Evolutionary conservation across 2,888 invertebrate genomes (phyloP).

Genomic region (Rhagonycha fulva): DNA sequence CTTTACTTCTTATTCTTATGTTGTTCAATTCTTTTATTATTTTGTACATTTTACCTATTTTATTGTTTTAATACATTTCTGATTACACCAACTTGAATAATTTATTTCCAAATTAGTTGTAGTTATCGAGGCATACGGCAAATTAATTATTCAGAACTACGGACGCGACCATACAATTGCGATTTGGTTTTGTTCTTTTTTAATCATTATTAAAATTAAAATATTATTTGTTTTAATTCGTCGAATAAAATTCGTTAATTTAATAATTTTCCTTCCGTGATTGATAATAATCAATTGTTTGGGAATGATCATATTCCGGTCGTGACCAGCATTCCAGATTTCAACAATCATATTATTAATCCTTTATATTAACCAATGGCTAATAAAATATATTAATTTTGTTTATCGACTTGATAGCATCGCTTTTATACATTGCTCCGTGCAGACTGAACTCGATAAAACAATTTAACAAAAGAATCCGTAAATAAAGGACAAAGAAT

Average conservation of each 20-base stretch:
- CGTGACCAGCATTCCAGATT: not conserved
- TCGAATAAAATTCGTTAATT: not conserved
- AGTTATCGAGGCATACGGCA: not conserved
- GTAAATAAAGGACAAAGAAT: too few species aligned
- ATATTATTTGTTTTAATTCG: not conserved
- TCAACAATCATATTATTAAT: not conserved
- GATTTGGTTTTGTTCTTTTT: not conserved
- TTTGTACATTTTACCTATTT: not conserved
- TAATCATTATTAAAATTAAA: not conserved
- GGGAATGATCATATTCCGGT: not conserved
- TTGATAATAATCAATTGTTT: not conserved
- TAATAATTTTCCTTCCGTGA: not conserved
- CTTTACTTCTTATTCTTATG: not conserved
- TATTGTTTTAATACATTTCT: not conserved
- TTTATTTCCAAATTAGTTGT: not conserved
- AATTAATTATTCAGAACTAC: not conserved
- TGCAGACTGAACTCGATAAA: not conserved
- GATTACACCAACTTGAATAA: not conserved
- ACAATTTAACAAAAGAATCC: not conserved
- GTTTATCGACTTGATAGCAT: not conserved
- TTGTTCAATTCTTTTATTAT: not conserved
- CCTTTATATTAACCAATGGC: not conserved
- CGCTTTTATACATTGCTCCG: not conserved
- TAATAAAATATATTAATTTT: not conserved
- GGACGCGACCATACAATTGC: not conserved